Percentiles rank a stretch among this genome's conserved stretches.
phyloP scores from a whole-genome alignment of 2,113 vertebrate species.

The Turdus rufiventris region DNA sequence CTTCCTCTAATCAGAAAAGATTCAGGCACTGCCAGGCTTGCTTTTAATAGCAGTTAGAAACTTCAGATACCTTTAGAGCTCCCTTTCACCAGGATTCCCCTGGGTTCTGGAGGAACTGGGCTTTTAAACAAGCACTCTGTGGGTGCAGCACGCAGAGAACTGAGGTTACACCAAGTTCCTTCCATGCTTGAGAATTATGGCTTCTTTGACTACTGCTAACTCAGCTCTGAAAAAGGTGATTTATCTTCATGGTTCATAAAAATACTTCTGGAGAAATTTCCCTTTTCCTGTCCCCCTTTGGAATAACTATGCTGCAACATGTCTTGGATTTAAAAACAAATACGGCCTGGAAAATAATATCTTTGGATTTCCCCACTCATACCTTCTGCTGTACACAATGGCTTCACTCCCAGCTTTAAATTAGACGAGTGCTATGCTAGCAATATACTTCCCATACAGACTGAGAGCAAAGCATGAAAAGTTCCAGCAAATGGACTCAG shows the following conservation, averaged over 20 bases:
- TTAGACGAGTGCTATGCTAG: not conserved
- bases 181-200: not conserved
- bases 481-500: not conserved
- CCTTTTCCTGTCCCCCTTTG: not conserved
- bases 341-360: constrained; percentile 9
- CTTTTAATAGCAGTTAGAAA: constrained; percentile 17
- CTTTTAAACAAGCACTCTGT: not conserved
- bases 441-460: not conserved
- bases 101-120: not conserved
- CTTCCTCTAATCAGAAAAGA: constrained; percentile 25
- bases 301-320: not conserved
- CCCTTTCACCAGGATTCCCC: constrained; percentile 7
- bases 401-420: constrained; percentile 37
- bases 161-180: not conserved
- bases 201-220: constrained; percentile 7
- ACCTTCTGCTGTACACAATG: constrained; percentile 14
- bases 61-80: not conserved
- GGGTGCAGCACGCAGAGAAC: not conserved
- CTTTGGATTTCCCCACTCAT: constrained; percentile 3
- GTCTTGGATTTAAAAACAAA: constrained; percentile 35
- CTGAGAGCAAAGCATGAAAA: not conserved
- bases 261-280: constrained; percentile 14
- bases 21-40: not conserved
- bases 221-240: constrained; percentile 21
- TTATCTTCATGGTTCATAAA: constrained; percentile 19